These are phyloP conservation scores for Neoniphon sammara DNA, from an alignment of 2,797 vertebrate species.

Conservation along the genomic window DNA sequence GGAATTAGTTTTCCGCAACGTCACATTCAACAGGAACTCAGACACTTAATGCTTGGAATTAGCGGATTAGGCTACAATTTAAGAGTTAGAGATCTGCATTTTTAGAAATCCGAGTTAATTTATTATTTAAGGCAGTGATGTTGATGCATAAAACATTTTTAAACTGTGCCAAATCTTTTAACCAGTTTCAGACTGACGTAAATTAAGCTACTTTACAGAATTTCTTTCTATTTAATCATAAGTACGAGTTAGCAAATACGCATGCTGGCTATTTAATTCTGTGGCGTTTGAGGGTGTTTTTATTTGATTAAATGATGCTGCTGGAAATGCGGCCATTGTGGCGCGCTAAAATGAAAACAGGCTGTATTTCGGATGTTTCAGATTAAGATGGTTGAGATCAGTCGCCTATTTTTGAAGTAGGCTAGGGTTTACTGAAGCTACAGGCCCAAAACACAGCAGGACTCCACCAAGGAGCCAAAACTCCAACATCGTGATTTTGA, in stretches of 20 bases:
- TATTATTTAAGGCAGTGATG: neutral
- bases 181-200: neutral
- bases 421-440: constrained; percentile 12
- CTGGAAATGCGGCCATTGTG: neutral
- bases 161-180: neutral
- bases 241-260: neutral
- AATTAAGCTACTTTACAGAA: neutral
- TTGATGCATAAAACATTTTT: neutral
- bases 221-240: neutral
- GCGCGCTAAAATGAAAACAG: constrained; percentile 11
- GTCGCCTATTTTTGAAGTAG: constrained; percentile 30
- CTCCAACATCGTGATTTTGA: neutral
- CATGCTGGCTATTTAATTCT: neutral
- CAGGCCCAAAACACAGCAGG: constrained; percentile 27
- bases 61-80: neutral
- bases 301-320: neutral
- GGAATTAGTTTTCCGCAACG: too few species aligned
- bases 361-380: constrained; percentile 27
- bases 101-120: neutral
- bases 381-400: constrained; percentile 37
- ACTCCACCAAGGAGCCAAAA: constrained; percentile 9
- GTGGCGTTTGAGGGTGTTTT: neutral
- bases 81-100: neutral
- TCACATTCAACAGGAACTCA: neutral
- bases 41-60: neutral